These are phyloP conservation scores for Drosophila obscura DNA, from an alignment of 1,140 invertebrate species.

Conservation along the genomic window DNA sequence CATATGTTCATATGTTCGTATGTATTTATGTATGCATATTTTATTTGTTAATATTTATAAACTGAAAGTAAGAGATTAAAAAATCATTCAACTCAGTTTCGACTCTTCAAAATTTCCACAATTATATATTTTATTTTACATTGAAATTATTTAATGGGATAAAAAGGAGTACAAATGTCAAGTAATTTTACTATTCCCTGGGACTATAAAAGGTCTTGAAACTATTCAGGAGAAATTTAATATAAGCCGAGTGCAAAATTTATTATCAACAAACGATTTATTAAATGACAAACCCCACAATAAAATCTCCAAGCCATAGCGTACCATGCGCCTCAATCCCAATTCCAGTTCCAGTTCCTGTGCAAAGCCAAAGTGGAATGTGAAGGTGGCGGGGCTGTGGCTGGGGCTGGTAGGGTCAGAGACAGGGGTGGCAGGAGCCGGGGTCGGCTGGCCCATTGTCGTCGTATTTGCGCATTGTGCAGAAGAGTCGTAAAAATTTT, in stretches of 20 bases:
- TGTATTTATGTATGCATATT: no score
- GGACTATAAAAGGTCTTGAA: neutral
- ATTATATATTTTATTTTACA: no score
- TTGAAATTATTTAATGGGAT: no score
- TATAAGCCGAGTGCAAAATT: constrained; percentile 57
- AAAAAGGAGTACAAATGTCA: no score
- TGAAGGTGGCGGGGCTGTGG: constrained; percentile 17
- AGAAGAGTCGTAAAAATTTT: constrained; percentile 80
- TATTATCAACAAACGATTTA: constrained; percentile 79
- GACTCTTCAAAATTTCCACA: no score
- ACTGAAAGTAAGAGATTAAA: no score
- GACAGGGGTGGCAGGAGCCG: neutral
- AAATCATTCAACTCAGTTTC: no score
- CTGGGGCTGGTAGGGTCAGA: neutral
- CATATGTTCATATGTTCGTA: no score
- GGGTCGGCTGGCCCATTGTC: constrained; percentile 67
- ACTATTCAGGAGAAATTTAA: constrained; percentile 55
- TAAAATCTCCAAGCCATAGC: constrained; percentile 52
- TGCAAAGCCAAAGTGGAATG: constrained; percentile 26
- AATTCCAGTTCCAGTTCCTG: constrained; percentile 5
- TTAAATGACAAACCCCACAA: constrained; percentile 66
- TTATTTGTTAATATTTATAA: no score
- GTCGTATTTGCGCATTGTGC: constrained; percentile 79
- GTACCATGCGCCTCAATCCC: constrained; percentile 2
- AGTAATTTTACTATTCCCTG: neutral